Evolutionary conservation across 2,113 vertebrate genomes (phyloP).

Genomic region (Phylloscopus trochilus): DNA sequence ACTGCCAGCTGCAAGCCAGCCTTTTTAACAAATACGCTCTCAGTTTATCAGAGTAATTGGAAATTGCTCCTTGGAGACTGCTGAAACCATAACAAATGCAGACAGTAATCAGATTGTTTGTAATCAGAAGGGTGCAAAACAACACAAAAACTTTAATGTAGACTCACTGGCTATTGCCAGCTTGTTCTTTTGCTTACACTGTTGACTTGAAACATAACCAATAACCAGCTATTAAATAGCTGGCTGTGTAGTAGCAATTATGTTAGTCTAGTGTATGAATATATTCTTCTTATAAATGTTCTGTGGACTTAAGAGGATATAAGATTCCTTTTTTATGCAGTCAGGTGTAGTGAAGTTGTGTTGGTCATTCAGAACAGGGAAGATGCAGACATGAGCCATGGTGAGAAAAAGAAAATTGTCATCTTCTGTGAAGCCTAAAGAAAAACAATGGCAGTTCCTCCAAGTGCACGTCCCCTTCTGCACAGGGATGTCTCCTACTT

Average conservation of each 20-base stretch:
- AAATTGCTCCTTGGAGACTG: constrained; percentile 33
- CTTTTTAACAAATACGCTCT: constrained; percentile 10
- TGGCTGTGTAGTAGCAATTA: background rate
- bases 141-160: background rate
- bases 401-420: background rate
- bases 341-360: background rate
- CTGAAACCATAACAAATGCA: constrained; percentile 29
- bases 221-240: background rate
- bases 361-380: background rate
- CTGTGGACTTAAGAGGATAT: background rate
- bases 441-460: background rate
- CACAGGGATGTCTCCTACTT: background rate
- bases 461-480: background rate
- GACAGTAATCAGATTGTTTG: constrained; percentile 6
- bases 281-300: background rate
- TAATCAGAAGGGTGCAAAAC: constrained; percentile 11
- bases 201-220: background rate
- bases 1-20: background rate
- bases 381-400: background rate
- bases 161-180: background rate
- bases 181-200: background rate
- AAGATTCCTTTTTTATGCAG: background rate
- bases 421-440: background rate
- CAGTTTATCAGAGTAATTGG: constrained; percentile 37
- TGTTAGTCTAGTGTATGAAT: background rate